phyloP scores from a whole-genome alignment of 2,797 vertebrate genomes.

The Anableps anableps region DNA sequence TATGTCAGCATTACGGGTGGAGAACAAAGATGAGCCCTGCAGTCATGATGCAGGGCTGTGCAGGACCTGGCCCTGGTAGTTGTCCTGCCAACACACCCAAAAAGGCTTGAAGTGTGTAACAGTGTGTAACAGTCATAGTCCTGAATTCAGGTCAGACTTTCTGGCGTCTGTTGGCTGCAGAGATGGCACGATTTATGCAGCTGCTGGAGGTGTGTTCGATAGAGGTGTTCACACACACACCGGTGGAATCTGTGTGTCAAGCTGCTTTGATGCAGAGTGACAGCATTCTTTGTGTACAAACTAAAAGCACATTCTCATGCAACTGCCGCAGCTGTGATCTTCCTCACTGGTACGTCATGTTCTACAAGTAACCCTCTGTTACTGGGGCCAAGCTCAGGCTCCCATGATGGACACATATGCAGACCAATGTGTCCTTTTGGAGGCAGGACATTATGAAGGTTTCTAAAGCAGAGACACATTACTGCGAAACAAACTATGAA shows the following conservation, averaged over 20 bases:
- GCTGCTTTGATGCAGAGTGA: constrained; percentile 68
- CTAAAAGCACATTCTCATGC: constrained; percentile 63
- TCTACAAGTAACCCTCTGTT: constrained; percentile 59
- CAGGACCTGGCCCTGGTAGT: constrained; percentile 73
- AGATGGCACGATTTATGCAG: constrained; percentile 36
- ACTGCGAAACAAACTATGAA: neutral
- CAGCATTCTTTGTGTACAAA: constrained; percentile 73
- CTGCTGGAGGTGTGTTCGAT: constrained; percentile 59
- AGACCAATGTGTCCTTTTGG: constrained; percentile 28
- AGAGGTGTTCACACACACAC: constrained; percentile 46
- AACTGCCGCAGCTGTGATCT: constrained; percentile 59
- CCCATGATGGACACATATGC: constrained; percentile 29
- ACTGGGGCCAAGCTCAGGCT: constrained; percentile 9
- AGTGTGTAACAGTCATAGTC: constrained; percentile 74
- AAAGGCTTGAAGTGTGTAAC: constrained; percentile 73
- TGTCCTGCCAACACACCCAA: constrained; percentile 72
- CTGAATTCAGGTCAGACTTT: constrained; percentile 77
- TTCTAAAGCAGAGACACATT: constrained; percentile 33
- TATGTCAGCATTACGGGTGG: constrained; percentile 73
- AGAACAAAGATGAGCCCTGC: constrained; percentile 84
- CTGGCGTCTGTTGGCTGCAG: constrained; percentile 76
- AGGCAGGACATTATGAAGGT: constrained; percentile 10
- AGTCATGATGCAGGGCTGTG: constrained; percentile 80
- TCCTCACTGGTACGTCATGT: constrained; percentile 64
- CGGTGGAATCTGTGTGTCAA: constrained; percentile 59